These are phyloP conservation scores for Hirtodrosophila trivittata DNA, from an alignment of 2,888 invertebrate genomes.

Conservation along the genomic window DNA sequence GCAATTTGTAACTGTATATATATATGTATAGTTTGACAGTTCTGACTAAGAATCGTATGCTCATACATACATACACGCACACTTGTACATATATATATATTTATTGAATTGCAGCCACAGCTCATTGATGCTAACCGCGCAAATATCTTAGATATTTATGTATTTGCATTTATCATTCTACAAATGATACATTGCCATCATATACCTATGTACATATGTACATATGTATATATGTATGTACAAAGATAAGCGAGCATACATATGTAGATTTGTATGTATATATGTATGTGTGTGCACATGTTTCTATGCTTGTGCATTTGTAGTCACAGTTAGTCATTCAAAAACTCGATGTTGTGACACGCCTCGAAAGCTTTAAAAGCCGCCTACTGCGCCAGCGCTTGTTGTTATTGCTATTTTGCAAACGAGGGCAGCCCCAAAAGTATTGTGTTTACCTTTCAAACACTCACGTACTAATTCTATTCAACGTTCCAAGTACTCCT, in stretches of 20 bases:
- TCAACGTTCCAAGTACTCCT: too few species aligned
- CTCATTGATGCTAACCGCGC: background rate
- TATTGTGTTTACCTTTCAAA: background rate
- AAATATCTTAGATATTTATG: constrained; percentile 3
- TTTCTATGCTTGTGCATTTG: constrained; percentile 20
- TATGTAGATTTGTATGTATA: constrained; percentile 4
- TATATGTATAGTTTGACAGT: constrained; percentile 4
- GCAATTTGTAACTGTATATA: constrained; percentile 16
- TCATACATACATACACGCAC: background rate
- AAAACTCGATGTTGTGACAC: constrained; percentile 38
- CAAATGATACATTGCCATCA: background rate
- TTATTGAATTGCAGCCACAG: background rate
- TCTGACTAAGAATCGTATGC: constrained; percentile 1
- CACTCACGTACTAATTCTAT: background rate
- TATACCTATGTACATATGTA: constrained; percentile 1
- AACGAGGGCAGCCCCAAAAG: constrained; percentile 20
- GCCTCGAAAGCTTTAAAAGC: constrained; percentile 40
- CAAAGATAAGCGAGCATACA: background rate
- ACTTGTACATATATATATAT: constrained; percentile 8
- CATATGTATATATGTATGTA: constrained; percentile 5
- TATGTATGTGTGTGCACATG: constrained; percentile 3
- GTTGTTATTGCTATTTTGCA: constrained; percentile 11
- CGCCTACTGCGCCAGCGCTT: constrained; percentile 29
- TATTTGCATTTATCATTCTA: background rate
- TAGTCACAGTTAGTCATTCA: constrained; percentile 27